Evolutionary conservation across 2,888 invertebrate genomes (phyloP).

Genomic region (Athalia rosae): DNA sequence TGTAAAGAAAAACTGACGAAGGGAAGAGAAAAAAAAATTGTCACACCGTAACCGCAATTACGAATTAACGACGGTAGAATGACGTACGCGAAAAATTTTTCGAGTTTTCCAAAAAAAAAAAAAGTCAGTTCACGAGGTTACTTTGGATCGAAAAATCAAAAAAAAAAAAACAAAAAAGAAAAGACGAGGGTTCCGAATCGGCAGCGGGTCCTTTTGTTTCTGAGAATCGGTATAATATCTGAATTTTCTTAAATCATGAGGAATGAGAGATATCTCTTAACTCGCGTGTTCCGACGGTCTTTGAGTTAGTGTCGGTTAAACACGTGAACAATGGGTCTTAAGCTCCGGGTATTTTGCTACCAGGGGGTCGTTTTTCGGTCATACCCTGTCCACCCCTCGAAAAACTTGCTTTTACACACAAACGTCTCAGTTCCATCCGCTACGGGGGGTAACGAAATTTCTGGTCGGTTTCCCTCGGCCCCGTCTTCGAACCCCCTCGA

Average conservation of each 20-base stretch:
- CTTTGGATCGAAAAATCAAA: too few species aligned
- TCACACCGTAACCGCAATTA: too few species aligned
- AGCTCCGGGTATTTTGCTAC: slow-evolving; percentile 49
- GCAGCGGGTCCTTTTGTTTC: too few species aligned
- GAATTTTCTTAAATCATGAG: too few species aligned
- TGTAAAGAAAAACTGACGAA: too few species aligned
- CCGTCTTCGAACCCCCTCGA: slow-evolving; percentile 17
- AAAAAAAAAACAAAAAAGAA: too few species aligned
- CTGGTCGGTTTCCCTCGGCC: slow-evolving; percentile 15
- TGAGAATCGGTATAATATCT: too few species aligned
- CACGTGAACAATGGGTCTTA: slow-evolving; percentile 58
- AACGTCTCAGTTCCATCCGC: slow-evolving; percentile 28
- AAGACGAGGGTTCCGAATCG: too few species aligned
- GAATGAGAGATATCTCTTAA: neutral
- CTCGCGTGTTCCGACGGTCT: slow-evolving; percentile 58
- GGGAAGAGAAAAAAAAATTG: too few species aligned
- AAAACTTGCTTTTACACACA: neutral
- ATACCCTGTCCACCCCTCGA: slow-evolving; percentile 41
- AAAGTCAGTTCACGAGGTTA: too few species aligned
- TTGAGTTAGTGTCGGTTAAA: slow-evolving; percentile 62
- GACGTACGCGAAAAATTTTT: neutral
- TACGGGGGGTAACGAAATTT: slow-evolving; percentile 18
- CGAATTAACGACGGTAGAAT: too few species aligned
- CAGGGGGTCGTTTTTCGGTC: slow-evolving; percentile 47
- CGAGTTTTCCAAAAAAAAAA: too few species aligned